Percentiles rank a stretch among this genome's conserved stretches.
phyloP scores from a whole-genome alignment of 2,888 invertebrate species.

The Dione vanillae region DNA sequence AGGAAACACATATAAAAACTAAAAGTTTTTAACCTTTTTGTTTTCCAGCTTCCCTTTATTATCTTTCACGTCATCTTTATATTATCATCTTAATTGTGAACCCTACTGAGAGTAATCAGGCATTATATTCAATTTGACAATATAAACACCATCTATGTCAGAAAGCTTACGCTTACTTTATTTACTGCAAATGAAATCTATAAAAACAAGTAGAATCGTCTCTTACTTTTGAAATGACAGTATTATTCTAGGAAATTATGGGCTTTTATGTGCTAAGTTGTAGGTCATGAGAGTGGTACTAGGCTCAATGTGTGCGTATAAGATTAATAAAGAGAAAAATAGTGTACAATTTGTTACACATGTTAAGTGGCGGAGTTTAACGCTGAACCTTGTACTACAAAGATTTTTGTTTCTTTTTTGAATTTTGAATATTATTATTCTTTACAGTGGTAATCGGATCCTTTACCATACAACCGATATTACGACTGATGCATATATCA shows the following conservation, averaged over 20 bases:
- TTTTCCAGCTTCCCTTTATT: slow-evolving; percentile 1
- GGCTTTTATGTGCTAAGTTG: not conserved
- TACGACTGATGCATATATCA: no score
- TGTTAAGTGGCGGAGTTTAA: no score
- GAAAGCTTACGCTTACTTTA: slow-evolving; percentile 3
- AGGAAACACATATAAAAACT: no score
- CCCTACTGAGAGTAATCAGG: slow-evolving; percentile 20
- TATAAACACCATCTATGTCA: slow-evolving; percentile 1
- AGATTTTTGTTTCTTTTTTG: no score
- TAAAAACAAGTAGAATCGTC: slow-evolving; percentile 7
- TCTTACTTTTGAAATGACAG: not conserved
- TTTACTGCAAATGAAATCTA: slow-evolving; percentile 20
- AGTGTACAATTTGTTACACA: no score
- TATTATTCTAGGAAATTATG: not conserved
- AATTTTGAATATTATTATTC: no score
- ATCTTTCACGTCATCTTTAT: not conserved
- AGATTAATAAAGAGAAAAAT: no score
- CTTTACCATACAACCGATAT: no score
- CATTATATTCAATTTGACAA: slow-evolving; percentile 22
- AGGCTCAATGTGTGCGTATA: no score
- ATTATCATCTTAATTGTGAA: slow-evolving; percentile 21
- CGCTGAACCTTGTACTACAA: no score
- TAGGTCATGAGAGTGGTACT: not conserved
- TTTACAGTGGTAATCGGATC: no score
- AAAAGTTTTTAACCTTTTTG: not conserved